Evolutionary conservation across 2,888 invertebrate genomes (phyloP).

Genomic region (Chaetogeoica ovagalla): DNA sequence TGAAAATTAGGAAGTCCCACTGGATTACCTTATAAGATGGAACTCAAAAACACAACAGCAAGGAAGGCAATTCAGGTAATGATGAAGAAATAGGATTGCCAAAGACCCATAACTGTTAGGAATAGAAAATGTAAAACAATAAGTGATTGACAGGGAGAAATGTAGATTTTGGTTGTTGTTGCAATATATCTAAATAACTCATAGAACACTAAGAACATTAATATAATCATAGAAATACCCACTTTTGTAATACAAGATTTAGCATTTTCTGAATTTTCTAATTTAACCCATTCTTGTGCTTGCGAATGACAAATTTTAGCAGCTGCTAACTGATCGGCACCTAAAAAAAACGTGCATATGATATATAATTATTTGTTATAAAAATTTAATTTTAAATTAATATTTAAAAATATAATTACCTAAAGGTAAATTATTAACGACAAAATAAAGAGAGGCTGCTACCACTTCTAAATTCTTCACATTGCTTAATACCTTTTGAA

Average conservation of each 20-base stretch:
- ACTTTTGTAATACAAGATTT: slow-evolving; percentile 55
- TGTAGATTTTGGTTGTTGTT: too few relatives aligned
- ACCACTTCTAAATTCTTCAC: slow-evolving; percentile 60
- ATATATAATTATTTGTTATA: neutral
- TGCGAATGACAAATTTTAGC: slow-evolving; percentile 62
- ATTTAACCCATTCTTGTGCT: slow-evolving; percentile 59
- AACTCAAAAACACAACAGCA: too few relatives aligned
- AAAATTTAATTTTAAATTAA: neutral
- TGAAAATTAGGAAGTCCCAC: too few relatives aligned
- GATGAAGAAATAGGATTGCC: too few relatives aligned
- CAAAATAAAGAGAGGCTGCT: slow-evolving; percentile 60
- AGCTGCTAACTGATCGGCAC: slow-evolving; percentile 63
- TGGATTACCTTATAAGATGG: too few relatives aligned
- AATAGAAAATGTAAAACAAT: too few relatives aligned
- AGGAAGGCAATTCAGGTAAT: too few relatives aligned
- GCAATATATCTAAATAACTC: too few relatives aligned
- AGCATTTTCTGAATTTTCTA: slow-evolving; percentile 55
- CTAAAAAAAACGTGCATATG: slow-evolving; percentile 55
- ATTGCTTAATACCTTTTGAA: slow-evolving; percentile 60
- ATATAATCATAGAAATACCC: slow-evolving; percentile 1
- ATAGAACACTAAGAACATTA: too few relatives aligned
- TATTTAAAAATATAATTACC: slow-evolving; percentile 56
- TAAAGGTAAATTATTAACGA: slow-evolving; percentile 60
- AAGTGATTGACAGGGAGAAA: too few relatives aligned
- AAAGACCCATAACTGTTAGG: too few relatives aligned